Base-by-base conservation (phyloP, 2,113 vertebrate species). In the Cromileptes altivelis region DNA sequence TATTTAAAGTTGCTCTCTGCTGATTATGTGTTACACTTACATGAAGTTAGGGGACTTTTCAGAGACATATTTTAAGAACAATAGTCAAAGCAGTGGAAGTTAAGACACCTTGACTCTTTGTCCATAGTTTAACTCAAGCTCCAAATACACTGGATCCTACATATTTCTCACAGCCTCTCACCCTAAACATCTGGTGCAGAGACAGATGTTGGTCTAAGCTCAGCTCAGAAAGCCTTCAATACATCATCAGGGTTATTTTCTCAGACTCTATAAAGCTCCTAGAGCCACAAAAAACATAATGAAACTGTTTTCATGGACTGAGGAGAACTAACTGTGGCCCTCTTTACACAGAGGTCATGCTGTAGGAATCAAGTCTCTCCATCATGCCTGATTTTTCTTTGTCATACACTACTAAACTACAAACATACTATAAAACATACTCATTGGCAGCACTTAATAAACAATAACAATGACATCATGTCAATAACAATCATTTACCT, bases 181-280 rank as follows among this genome's bases (percentile, higher is more conserved):
- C 18, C 61, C 52, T 42, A 15, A 79, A 45, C 11, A 23, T 56
- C 2, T 23, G 25, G 25, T 23, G 23, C 14, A 49, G 8, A 21
- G 19, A 3, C 63, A 49, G 58, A 64, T 70, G 11, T 8, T 13
- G 15, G 19, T 70, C 25, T 6, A 47, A 10, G 8, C 63, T 53
- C 33, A 75, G 45, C 58, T 70, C 21, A 40, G 50, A 49, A 49
- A 63, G 18, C 65, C 25, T 61, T 56, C 49, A 70, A 56, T 33
- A 75, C 19, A 60, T 70, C 52, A 63, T 33, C 49, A 55, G 56
- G 63, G 27, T 14, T 56, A 8, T 62, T 63, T 23, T 45, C 65
- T 70, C 37, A 30, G 49, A 55, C 18, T 27, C 8, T 0, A 80
- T 45, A 52, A 74, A 45, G 30, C 45, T 33, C 49, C 14, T 14